These are phyloP conservation scores for Sciurus niger DNA, from an alignment of 2,113 vertebrate species.

Conservation along the genomic window DNA sequence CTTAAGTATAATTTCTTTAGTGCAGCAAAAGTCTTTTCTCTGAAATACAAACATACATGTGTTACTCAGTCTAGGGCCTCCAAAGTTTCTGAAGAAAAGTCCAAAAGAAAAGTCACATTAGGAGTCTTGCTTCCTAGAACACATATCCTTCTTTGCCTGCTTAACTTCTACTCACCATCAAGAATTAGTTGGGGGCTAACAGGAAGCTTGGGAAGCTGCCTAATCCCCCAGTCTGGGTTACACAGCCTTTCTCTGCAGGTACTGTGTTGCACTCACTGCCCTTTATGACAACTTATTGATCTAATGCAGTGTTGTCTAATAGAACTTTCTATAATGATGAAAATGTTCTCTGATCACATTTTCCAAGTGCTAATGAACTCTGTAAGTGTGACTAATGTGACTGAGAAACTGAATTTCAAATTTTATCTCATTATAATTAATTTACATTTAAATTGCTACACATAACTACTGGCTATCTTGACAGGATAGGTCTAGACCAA, in stretches of 20 bases:
- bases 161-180: background rate
- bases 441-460: background rate
- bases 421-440: slow-evolving; percentile 47
- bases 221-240: background rate
- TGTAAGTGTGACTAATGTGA: background rate
- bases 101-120: background rate
- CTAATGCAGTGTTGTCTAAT: background rate
- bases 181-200: background rate
- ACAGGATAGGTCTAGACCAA: background rate
- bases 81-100: slow-evolving; percentile 21
- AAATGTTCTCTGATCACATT: background rate
- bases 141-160: background rate
- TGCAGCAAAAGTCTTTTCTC: background rate
- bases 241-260: background rate
- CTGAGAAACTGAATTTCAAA: slow-evolving; percentile 38
- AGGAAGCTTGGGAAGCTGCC: background rate
- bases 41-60: background rate
- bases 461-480: background rate
- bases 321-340: background rate
- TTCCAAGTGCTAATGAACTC: background rate
- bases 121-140: background rate
- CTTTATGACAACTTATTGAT: background rate
- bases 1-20: slow-evolving; percentile 31
- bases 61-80: background rate
- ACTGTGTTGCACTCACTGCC: background rate